Percentiles rank a stretch among this genome's conserved stretches.
phyloP scores from a whole-genome alignment of 1,140 invertebrate species.

The Bombus picipes region DNA sequence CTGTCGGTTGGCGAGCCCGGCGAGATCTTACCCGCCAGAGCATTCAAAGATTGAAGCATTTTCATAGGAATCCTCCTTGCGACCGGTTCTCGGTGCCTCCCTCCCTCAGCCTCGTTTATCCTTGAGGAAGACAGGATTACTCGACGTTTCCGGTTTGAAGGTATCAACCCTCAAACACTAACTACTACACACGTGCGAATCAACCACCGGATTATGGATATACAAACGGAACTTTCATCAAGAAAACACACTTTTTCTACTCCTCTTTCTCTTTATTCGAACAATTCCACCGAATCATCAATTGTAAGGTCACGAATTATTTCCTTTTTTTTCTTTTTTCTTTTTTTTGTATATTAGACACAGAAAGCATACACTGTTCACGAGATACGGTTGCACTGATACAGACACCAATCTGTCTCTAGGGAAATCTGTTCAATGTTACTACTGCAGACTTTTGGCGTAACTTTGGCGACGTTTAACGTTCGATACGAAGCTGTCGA shows the following conservation, averaged over 20 bases:
- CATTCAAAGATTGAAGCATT: slow-evolving; percentile 91
- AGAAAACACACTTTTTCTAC: not conserved
- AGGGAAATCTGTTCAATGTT: not conserved
- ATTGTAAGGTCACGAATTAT: too few species aligned
- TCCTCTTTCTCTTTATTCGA: not conserved
- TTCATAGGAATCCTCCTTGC: slow-evolving; percentile 77
- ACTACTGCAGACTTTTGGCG: not conserved
- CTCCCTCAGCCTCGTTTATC: slow-evolving; percentile 64
- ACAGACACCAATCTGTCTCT: not conserved
- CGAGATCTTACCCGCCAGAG: slow-evolving; percentile 91
- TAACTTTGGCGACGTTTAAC: slow-evolving; percentile 12
- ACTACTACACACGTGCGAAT: slow-evolving; percentile 53
- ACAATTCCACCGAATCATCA: too few species aligned
- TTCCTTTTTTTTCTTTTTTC: not conserved
- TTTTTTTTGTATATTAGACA: not conserved
- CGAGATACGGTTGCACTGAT: slow-evolving; percentile 32
- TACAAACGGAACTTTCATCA: not conserved
- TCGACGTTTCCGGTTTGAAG: slow-evolving; percentile 70
- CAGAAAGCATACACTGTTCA: slow-evolving; percentile 48
- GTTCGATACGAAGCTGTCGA: slow-evolving; percentile 11
- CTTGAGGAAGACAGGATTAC: slow-evolving; percentile 76
- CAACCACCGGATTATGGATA: not conserved
- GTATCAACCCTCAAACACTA: slow-evolving; percentile 73
- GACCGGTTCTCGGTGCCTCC: slow-evolving; percentile 70
- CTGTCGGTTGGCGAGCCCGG: slow-evolving; percentile 85